phyloP scores from a whole-genome alignment of 2,113 vertebrate species.

The Setophaga coronata region DNA sequence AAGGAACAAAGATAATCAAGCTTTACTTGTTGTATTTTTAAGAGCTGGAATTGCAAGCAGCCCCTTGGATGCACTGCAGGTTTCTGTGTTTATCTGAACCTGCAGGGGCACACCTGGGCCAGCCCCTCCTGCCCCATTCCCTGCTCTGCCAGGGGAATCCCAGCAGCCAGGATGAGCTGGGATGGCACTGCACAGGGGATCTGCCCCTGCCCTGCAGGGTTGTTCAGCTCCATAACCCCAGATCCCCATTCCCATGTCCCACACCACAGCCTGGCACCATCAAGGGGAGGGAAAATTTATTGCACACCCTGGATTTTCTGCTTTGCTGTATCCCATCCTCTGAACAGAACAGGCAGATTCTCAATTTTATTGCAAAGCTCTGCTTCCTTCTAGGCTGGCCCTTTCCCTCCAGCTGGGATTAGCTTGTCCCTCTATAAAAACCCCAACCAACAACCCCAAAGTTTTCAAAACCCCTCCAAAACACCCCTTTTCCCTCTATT shows the following conservation, averaged over 20 bases:
- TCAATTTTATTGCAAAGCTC: not conserved
- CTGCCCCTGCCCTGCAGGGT: not conserved
- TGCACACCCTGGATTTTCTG: rapidly evolving
- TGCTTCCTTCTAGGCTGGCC: not conserved
- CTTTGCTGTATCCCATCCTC: not conserved
- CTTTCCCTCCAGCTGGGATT: not conserved
- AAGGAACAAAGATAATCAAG: not conserved
- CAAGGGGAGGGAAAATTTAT: rapidly evolving
- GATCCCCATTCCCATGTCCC: not conserved
- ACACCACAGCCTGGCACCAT: too few relatives aligned
- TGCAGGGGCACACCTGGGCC: not conserved
- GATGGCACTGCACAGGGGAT: rapidly evolving
- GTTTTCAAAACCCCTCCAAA: not conserved
- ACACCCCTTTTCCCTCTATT: rapidly evolving
- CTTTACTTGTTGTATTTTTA: not conserved
- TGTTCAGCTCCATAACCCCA: not conserved
- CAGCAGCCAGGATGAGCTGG: not conserved
- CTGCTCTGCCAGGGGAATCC: rapidly evolving
- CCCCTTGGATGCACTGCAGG: not conserved
- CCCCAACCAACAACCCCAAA: rapidly evolving
- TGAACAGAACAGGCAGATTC: not conserved
- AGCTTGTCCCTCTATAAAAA: not conserved
- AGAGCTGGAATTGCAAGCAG: not conserved
- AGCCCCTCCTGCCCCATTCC: not conserved
- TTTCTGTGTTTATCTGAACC: not conserved